phyloP scores from a whole-genome alignment of 2,888 invertebrate species.

The Eucriotettix oculatus region DNA sequence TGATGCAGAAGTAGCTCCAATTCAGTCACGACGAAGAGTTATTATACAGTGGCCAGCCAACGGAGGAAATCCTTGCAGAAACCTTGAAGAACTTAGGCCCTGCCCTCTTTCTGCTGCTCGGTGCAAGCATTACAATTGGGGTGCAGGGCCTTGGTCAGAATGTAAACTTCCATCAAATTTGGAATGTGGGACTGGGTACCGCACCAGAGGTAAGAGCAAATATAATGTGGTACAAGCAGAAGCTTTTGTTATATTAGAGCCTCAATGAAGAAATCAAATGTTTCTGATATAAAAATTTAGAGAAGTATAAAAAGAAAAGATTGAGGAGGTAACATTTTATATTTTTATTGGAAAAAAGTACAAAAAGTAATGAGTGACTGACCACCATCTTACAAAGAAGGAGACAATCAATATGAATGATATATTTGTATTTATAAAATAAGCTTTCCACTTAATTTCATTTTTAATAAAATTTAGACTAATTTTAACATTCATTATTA shows the following conservation, averaged over 20 bases:
- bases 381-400: too few species aligned
- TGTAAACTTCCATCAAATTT: constrained; percentile 32
- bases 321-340: too few species aligned
- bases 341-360: too few species aligned
- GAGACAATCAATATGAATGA: too few species aligned
- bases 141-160: constrained; percentile 34
- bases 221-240: background rate
- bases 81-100: constrained; percentile 31
- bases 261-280: too few species aligned
- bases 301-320: too few species aligned
- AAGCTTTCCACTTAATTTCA: background rate
- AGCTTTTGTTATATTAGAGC: too few species aligned
- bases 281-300: too few species aligned
- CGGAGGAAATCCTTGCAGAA: constrained; percentile 24
- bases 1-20: constrained; percentile 26
- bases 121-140: constrained; percentile 30
- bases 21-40: constrained; percentile 32
- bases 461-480: background rate
- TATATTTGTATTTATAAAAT: too few species aligned
- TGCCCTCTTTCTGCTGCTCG: constrained; percentile 30
- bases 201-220: constrained; percentile 21
- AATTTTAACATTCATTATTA: background rate
- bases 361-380: too few species aligned
- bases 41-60: constrained; percentile 35
- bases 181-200: constrained; percentile 32